A percentile compares a stretch with the other conserved stretches of the same genome.
Conservation (phyloP, 2,113 vertebrate species). For the Leiothrix lutea region DNA sequence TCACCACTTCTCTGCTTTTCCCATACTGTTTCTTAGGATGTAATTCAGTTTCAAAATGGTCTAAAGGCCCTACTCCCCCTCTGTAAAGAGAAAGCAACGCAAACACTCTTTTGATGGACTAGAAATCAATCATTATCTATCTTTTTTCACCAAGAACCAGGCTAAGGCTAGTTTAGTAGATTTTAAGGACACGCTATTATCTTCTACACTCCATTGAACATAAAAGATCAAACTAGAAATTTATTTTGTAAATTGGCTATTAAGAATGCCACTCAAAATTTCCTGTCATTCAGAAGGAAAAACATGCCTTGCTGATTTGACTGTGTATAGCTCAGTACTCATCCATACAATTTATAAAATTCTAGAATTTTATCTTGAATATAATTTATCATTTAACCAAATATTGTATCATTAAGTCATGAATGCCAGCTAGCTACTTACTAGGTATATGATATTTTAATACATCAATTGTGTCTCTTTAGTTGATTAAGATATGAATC, state of each 20-base stretch:
- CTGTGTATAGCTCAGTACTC: neutral
- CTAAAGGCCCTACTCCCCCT: neutral
- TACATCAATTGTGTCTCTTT: neutral
- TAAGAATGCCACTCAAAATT: neutral
- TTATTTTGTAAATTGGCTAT: neutral
- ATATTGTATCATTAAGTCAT: neutral
- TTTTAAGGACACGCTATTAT: neutral
- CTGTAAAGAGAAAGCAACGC: neutral
- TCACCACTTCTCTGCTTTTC: neutral
- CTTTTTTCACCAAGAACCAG: neutral
- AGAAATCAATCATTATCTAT: neutral
- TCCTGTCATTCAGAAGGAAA: neutral
- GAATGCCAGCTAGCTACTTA: neutral
- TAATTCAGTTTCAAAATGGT: neutral
- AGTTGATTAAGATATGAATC: neutral
- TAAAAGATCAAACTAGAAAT: neutral
- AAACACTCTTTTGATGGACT: neutral
- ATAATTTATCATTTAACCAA: neutral
- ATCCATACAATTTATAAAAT: neutral
- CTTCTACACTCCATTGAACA: neutral
- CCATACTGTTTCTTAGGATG: neutral
- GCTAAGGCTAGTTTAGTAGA: neutral
- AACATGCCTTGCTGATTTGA: neutral
- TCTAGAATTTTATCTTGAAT: neutral
- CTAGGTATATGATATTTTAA: neutral